These are phyloP conservation scores for Ctenopoma multispine DNA, from an alignment of 2,797 vertebrate species.

Conservation along the genomic window DNA sequence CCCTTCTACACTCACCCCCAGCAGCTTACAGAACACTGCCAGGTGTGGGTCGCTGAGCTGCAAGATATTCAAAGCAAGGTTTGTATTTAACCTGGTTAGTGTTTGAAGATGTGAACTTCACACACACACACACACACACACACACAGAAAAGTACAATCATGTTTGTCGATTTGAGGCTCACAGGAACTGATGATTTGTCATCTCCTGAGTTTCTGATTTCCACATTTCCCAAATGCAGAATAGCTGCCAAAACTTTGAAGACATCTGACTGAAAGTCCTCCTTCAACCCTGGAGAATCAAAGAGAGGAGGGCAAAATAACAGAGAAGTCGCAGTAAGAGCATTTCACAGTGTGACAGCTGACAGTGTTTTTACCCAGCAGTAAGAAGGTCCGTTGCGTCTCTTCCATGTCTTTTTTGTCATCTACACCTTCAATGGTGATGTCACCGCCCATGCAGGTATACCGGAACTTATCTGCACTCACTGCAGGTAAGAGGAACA, in stretches of 20 bases:
- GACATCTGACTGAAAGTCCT: conserved; percentile 91
- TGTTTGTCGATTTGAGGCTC: conserved; percentile 63
- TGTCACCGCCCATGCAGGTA: conserved; percentile 89
- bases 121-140: background rate
- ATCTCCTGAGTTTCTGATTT: conserved; percentile 84
- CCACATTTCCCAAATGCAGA: conserved; percentile 94
- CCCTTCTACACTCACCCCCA: conserved; percentile 79
- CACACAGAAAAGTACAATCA: background rate
- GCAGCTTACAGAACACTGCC: conserved; percentile 88
- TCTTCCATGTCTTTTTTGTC: conserved; percentile 91
- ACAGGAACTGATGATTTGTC: conserved; percentile 91
- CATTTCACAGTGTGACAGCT: background rate
- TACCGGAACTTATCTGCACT: conserved; percentile 92
- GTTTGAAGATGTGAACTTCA: background rate
- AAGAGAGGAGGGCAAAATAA: background rate
- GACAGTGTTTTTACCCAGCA: conserved; percentile 86
- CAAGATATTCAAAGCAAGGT: conserved; percentile 6
- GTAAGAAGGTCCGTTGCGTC: conserved; percentile 90
- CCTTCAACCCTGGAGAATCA: conserved; percentile 85
- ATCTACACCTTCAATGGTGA: conserved; percentile 89
- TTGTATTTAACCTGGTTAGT: background rate
- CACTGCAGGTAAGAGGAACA: conserved; percentile 75
- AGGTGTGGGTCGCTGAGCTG: conserved; percentile 90
- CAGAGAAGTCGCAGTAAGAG: background rate
- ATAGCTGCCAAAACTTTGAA: conserved; percentile 93